A percentile compares a stretch with the other conserved stretches of the same genome.
phyloP scores from a whole-genome alignment of 2,797 vertebrate genomes.

The Hippopotamyrus pictus region DNA sequence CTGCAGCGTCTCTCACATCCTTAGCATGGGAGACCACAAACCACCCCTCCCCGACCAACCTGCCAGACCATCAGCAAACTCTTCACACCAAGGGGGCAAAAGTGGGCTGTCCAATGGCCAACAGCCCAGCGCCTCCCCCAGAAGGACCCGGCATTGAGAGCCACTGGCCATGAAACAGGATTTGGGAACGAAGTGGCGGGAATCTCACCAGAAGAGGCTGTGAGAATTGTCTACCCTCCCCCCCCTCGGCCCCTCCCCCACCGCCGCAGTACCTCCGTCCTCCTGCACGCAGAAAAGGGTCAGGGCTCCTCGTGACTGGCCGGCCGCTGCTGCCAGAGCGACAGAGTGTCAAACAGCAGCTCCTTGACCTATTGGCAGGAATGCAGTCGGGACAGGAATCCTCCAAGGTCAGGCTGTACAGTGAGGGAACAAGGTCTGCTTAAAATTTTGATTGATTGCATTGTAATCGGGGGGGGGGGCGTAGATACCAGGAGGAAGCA shows the following conservation, averaged over 20 bases:
- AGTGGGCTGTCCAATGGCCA: neutral
- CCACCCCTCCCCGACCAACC: neutral
- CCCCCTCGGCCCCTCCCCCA: neutral
- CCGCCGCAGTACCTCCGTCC: neutral
- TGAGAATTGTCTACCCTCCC: conserved; percentile 28
- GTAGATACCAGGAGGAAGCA: neutral
- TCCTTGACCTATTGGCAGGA: neutral
- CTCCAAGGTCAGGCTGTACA: conserved; percentile 8
- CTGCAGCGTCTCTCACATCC: neutral
- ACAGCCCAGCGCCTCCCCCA: conserved; percentile 16
- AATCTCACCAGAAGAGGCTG: conserved; percentile 32
- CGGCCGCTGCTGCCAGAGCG: neutral
- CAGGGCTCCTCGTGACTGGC: neutral
- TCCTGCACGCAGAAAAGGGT: neutral
- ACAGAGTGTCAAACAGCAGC: neutral
- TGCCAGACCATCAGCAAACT: neutral
- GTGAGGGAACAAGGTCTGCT: neutral
- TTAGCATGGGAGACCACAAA: neutral
- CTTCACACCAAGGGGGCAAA: neutral
- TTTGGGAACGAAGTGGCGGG: conserved; percentile 38
- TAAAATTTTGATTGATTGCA: neutral
- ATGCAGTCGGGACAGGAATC: neutral
- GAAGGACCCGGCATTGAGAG: conserved; percentile 33
- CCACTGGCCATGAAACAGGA: conserved; percentile 40
- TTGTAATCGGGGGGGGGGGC: neutral